phyloP scores from a whole-genome alignment of 2,797 vertebrate species.

The Cetoscarus ocellatus region DNA sequence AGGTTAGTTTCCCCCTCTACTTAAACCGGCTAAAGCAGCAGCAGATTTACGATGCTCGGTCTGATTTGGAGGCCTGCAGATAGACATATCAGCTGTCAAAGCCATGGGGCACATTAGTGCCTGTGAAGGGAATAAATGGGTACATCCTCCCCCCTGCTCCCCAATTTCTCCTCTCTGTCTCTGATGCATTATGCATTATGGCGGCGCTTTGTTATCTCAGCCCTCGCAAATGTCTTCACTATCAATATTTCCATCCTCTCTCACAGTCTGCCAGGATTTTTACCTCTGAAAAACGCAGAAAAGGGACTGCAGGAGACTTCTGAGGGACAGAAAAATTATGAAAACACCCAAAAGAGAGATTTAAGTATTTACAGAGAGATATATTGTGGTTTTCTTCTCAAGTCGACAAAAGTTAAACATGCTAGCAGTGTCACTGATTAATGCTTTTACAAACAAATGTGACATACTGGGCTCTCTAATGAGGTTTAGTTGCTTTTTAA shows the following conservation, averaged over 20 bases:
- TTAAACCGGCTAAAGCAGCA: conserved; percentile 22
- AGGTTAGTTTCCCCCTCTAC: background rate
- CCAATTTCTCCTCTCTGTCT: conserved; percentile 43
- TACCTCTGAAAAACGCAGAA: background rate
- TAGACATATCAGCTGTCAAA: conserved; percentile 64
- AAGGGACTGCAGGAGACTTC: background rate
- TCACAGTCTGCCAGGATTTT: conserved; percentile 27
- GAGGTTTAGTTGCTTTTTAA: too few relatives aligned
- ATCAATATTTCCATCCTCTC: conserved; percentile 51
- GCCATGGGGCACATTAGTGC: conserved; percentile 58
- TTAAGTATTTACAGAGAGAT: too few relatives aligned
- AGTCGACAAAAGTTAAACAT: too few relatives aligned
- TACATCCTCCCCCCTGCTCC: conserved; percentile 57
- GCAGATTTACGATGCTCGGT: conserved; percentile 34
- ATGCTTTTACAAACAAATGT: too few relatives aligned
- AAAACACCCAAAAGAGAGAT: too few relatives aligned
- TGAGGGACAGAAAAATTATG: conserved; percentile 1
- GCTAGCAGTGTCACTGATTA: too few relatives aligned
- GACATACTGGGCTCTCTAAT: too few relatives aligned
- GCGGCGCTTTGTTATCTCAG: conserved; percentile 44
- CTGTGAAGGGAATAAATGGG: conserved; percentile 48
- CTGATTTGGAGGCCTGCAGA: conserved; percentile 38
- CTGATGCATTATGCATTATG: conserved; percentile 65
- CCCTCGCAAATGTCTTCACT: conserved; percentile 53
- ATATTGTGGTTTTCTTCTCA: too few relatives aligned